Evolutionary conservation across 2,888 invertebrate species (phyloP), one percentile per base, ranked within the genome.

Genomic region (Hedychridium roseum): DNA sequence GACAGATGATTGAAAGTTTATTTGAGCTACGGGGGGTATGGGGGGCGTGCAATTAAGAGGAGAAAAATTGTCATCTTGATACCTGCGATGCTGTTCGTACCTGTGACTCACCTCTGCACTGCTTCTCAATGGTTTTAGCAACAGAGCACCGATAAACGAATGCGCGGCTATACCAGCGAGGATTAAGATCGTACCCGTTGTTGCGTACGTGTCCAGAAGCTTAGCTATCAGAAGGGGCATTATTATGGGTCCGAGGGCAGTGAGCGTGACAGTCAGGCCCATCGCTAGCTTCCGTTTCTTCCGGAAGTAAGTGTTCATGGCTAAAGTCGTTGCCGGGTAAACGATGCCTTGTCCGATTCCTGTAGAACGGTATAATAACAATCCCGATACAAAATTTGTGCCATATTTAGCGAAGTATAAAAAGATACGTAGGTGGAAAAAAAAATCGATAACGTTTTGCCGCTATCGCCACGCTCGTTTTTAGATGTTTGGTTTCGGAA

Each of bases 261-360:
- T 80, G 23, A 82, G 71, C 3, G 82, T 82, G 34, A 82, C 78
- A 6, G 80, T 77, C 14, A 81, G 66, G 27, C 82, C 81, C 58
- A 82, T 76, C 1, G 83, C 83, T 42, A 81, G 55, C 18, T 81
- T 80, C 35, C 83, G 75, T 59, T 76, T 79, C 60, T 80, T 76
- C 37, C 79, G 78, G 62, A 83, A 83, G 52, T 82, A 83, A 1
- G 81, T 76, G 53, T 82, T 82, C 20, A 81, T 68, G 0, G 82
- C 82, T 35, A 83, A 63, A 52, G 76, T 80, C 26, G 80, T 80
- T 2, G 82, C 79, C 15, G 81, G 80, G 64, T 79, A 76, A 30
- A 80, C 56, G 27, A 81, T 76, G 20, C 80, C 80, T 53, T 80
- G 79, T 1, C 83, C 83, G 26, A 80, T 50, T 30, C 82, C 83